phyloP scores from a whole-genome alignment of 2,888 invertebrate species.

The Dorcus hopei region DNA sequence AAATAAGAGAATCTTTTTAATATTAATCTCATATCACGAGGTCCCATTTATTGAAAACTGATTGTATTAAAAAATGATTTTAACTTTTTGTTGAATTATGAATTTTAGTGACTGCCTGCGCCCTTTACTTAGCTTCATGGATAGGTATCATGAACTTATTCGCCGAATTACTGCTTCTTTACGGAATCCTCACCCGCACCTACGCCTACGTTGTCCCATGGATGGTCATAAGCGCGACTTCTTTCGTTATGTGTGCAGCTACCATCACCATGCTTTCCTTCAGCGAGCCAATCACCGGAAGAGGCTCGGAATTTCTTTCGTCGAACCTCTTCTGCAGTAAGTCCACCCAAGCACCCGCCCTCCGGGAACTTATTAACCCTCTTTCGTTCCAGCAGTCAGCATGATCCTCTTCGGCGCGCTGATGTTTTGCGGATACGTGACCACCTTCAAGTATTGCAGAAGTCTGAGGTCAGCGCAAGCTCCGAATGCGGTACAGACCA shows the following conservation, averaged over 20 bases:
- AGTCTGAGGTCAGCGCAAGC: background rate
- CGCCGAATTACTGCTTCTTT: constrained; percentile 30
- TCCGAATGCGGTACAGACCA: constrained; percentile 1
- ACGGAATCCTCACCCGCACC: constrained; percentile 32
- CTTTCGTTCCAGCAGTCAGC: constrained; percentile 3
- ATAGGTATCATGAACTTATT: constrained; percentile 33
- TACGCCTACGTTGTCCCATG: constrained; percentile 34
- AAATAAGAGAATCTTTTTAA: too few relatives aligned
- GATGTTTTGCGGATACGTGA: constrained; percentile 3
- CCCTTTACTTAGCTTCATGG: constrained; percentile 33
- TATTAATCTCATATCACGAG: too few relatives aligned
- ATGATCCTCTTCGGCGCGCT: background rate
- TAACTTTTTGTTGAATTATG: too few relatives aligned
- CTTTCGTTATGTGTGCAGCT: constrained; percentile 5
- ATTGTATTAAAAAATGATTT: too few relatives aligned
- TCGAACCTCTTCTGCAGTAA: too few relatives aligned
- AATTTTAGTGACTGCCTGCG: constrained; percentile 31
- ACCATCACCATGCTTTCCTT: constrained; percentile 1
- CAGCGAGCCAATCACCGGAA: too few relatives aligned
- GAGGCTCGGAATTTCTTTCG: too few relatives aligned
- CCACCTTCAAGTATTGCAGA: constrained; percentile 6
- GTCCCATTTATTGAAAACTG: too few relatives aligned
- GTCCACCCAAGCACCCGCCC: too few relatives aligned
- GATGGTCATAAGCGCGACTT: constrained; percentile 29
- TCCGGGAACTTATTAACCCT: background rate